phyloP scores from a whole-genome alignment of 2,888 invertebrate genomes.

The Plebejus argus region DNA sequence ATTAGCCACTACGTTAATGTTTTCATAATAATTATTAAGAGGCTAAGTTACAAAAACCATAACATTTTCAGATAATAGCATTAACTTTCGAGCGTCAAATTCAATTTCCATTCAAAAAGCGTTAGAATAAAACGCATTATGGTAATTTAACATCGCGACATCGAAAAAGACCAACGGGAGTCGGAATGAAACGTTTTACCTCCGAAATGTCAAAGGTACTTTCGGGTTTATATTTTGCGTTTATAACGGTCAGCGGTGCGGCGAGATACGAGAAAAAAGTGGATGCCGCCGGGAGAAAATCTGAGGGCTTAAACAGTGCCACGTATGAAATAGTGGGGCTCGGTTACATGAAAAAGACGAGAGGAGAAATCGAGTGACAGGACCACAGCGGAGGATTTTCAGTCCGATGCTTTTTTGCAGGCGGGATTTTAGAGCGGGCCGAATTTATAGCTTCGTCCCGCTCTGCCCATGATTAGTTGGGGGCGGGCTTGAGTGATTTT shows the following conservation, averaged over 20 bases:
- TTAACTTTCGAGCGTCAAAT: constrained; percentile 11
- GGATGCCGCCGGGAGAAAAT: constrained; percentile 75
- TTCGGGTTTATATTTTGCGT: constrained; percentile 79
- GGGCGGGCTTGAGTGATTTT: constrained; percentile 57
- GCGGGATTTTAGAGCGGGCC: constrained; percentile 67
- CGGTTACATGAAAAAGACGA: constrained; percentile 81
- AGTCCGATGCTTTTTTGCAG: constrained; percentile 74
- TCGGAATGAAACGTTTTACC: constrained; percentile 73
- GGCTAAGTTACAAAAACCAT: not conserved
- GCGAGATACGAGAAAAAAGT: constrained; percentile 73
- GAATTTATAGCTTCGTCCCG: constrained; percentile 69
- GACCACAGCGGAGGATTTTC: constrained; percentile 73
- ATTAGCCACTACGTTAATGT: too few relatives aligned
- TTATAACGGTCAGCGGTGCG: constrained; percentile 76
- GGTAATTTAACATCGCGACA: constrained; percentile 11
- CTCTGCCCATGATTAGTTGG: constrained; percentile 67
- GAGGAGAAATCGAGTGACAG: constrained; percentile 79
- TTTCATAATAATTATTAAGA: too few relatives aligned
- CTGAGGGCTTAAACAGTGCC: constrained; percentile 80
- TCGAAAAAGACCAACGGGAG: constrained; percentile 61
- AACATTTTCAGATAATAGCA: not conserved
- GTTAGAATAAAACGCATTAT: not conserved
- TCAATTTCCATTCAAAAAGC: constrained; percentile 29
- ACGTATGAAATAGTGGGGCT: constrained; percentile 79
- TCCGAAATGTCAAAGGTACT: constrained; percentile 79